Conservation (phyloP, 2,113 vertebrate species). For the Ifrita kowaldi region DNA sequence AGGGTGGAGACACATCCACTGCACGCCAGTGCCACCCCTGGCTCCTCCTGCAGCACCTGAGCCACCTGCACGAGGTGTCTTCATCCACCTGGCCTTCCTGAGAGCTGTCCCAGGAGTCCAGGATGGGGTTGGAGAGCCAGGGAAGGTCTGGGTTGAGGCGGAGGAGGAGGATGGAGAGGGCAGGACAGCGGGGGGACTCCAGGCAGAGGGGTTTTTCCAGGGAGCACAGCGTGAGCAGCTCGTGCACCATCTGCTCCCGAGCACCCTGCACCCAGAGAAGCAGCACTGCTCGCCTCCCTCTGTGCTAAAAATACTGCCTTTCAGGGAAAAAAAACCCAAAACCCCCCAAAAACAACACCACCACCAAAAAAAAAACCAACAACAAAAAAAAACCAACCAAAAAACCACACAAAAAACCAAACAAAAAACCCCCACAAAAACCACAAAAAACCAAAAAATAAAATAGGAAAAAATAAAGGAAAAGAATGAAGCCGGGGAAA, state of each 20-base stretch:
- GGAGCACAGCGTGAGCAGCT: background rate
- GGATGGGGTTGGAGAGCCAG: background rate
- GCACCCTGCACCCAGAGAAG: background rate
- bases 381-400: background rate
- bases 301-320: background rate
- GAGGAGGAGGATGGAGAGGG: background rate
- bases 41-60: background rate
- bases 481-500: background rate
- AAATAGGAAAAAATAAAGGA: background rate
- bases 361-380: too few relatives aligned
- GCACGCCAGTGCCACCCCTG: background rate
- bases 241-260: background rate
- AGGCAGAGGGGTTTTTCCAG: background rate
- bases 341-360: too few relatives aligned
- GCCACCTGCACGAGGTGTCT: background rate
- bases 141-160: background rate
- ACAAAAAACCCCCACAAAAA: too few relatives aligned
- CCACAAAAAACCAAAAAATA: too few relatives aligned
- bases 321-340: background rate
- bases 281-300: background rate
- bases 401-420: too few relatives aligned
- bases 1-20: background rate
- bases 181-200: background rate
- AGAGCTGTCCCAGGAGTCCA: fast-evolving
- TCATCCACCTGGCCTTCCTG: background rate